Evolutionary conservation across 2,113 vertebrate species (phyloP).

Genomic region (Corythaixoides concolor): DNA sequence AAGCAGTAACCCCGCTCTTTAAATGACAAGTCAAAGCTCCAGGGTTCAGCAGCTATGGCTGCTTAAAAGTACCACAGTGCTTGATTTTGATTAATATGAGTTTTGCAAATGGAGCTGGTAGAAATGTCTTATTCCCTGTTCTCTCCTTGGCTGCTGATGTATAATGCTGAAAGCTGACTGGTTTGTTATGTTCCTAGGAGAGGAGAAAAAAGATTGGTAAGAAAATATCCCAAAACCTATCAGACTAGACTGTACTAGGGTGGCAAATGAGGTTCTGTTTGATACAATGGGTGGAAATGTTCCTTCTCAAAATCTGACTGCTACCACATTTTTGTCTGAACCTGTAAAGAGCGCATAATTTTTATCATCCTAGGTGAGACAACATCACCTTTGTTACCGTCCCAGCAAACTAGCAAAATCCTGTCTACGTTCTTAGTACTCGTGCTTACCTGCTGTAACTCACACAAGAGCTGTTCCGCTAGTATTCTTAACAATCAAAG

Average conservation of each 20-base stretch:
- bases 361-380: neutral
- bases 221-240: neutral
- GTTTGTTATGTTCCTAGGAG: neutral
- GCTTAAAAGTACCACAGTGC: neutral
- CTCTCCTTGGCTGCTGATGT: neutral
- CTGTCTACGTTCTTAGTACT: neutral
- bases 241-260: neutral
- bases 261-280: neutral
- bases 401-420: neutral
- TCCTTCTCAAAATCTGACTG: neutral
- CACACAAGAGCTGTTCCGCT: neutral
- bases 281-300: neutral
- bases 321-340: neutral
- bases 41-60: neutral
- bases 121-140: neutral
- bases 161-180: neutral
- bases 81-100: neutral
- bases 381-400: neutral
- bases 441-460: neutral
- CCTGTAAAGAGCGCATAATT: neutral
- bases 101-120: neutral
- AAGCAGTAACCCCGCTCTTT: neutral
- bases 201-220: neutral
- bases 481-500: neutral
- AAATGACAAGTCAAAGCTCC: slow-evolving; percentile 10